phyloP scores from a whole-genome alignment of 1,140 invertebrate genomes.

The Eufriesea mexicana region DNA sequence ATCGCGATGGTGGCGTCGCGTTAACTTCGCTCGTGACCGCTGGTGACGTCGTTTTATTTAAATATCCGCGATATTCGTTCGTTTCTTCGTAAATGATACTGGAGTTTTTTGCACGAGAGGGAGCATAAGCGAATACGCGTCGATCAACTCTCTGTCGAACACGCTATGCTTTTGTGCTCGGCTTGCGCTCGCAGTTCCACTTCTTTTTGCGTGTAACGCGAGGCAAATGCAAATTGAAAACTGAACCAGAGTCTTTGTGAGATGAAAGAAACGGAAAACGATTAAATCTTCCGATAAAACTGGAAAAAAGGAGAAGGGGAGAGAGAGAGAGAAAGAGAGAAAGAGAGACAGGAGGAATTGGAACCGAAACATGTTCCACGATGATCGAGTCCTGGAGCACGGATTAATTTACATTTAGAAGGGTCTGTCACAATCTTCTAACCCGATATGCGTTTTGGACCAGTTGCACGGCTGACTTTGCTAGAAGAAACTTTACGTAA shows the following conservation, averaged over 20 bases:
- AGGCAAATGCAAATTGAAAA: slow-evolving; percentile 18
- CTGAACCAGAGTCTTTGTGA: not conserved
- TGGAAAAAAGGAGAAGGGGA: not conserved
- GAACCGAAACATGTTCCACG: not conserved
- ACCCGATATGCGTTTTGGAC: not conserved
- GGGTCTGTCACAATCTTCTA: not conserved
- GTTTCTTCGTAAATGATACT: slow-evolving; percentile 14
- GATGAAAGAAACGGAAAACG: not conserved
- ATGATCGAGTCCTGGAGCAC: not conserved
- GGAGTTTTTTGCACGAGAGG: not conserved
- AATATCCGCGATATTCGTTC: not conserved
- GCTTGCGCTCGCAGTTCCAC: too few relatives aligned
- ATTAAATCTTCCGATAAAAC: not conserved
- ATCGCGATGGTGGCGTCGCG: not conserved
- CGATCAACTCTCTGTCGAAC: slow-evolving; percentile 13
- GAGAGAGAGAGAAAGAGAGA: too few relatives aligned
- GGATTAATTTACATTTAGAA: slow-evolving; percentile 12
- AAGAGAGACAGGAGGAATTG: not conserved
- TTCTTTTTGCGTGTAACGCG: not conserved
- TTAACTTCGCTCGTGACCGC: not conserved
- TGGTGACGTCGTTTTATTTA: not conserved
- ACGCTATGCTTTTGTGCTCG: slow-evolving; percentile 10
- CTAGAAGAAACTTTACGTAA: too few relatives aligned
- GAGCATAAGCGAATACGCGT: not conserved
- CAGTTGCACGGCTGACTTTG: too few relatives aligned